Percentiles rank a stretch among this genome's conserved stretches.
Conservation (phyloP, 2,888 invertebrate species). For the Tipula helvola region DNA sequence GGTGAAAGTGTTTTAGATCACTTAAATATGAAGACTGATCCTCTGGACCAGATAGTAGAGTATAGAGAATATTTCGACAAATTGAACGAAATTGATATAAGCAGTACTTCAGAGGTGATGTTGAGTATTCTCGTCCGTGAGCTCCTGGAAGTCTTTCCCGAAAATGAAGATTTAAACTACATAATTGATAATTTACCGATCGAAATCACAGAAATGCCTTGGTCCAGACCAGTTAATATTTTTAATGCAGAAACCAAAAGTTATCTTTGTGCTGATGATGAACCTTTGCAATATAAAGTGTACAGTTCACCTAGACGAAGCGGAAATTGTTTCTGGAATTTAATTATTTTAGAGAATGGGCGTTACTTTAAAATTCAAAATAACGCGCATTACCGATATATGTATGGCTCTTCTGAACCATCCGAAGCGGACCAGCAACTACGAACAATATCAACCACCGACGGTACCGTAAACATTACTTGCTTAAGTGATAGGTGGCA, state of each 20-base stretch:
- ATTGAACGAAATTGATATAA: neutral
- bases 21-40: neutral
- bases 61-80: neutral
- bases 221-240: neutral
- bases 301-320: neutral
- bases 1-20: neutral
- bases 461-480: neutral
- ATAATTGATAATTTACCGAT: neutral
- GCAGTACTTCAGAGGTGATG: neutral
- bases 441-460: neutral
- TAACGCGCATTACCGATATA: neutral
- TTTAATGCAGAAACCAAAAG: neutral
- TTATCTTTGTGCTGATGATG: neutral
- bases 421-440: neutral
- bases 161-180: neutral
- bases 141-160: neutral
- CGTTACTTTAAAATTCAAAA: neutral
- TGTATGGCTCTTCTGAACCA: neutral
- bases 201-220: neutral
- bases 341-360: neutral
- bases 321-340: neutral
- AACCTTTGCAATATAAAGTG: neutral
- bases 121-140: neutral
- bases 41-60: neutral
- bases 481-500: neutral